Evolutionary conservation across 2,113 vertebrate species (phyloP).

Genomic region (Rhabdomys dilectus): DNA sequence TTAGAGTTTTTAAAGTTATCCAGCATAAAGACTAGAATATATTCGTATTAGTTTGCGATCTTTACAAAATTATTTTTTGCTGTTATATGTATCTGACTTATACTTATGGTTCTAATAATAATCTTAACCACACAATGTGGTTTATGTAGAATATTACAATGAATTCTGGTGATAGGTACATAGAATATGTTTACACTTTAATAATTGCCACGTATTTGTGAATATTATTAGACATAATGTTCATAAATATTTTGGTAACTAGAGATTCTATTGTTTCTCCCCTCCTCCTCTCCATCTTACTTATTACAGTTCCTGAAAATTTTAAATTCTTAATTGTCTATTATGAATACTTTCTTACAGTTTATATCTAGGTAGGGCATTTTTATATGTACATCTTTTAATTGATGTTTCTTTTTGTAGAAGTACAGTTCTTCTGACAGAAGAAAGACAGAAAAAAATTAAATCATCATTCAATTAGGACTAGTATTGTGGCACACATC

Average conservation of each 20-base stretch:
- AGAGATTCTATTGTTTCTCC: background rate
- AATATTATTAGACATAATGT: background rate
- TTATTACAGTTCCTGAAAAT: background rate
- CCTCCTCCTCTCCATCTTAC: background rate
- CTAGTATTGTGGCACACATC: background rate
- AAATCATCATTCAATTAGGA: background rate
- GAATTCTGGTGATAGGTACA: background rate
- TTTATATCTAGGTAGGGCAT: background rate
- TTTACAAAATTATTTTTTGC: background rate
- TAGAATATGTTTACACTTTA: background rate
- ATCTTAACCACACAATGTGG: background rate
- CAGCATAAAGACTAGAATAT: background rate
- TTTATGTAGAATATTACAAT: background rate
- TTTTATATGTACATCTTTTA: background rate
- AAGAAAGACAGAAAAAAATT: background rate
- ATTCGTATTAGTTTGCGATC: background rate
- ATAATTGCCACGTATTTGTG: background rate
- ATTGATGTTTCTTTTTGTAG: background rate
- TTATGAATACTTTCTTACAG: background rate
- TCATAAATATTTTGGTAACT: slow-evolving; percentile 1
- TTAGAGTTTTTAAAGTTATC: background rate
- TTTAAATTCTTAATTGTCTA: background rate
- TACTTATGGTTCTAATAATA: background rate
- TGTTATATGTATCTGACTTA: background rate
- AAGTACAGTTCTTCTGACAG: background rate